Evolutionary conservation across 2,888 invertebrate species (phyloP), one percentile per base, ranked within the genome.

Genomic region (Andrena minutula): DNA sequence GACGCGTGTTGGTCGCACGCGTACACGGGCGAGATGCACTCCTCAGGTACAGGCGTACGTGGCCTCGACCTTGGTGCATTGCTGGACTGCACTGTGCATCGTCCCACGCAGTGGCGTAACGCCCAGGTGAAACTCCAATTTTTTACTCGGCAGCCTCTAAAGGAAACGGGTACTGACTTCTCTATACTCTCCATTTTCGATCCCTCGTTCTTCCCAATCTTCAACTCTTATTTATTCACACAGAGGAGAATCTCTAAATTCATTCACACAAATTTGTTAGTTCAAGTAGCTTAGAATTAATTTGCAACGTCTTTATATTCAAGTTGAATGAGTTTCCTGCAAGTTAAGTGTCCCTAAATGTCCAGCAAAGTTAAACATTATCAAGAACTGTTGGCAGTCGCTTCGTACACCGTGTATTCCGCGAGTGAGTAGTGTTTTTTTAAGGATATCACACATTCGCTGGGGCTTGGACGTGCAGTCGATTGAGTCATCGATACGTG

Each of bases 1-100:
- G 32, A 74, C 66, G 79, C n/a, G 70, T 75, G 58, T 74, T 65
- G 51, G 68, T 49, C 49, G 63, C 63, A 60, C 69, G 47, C 70
- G 51, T 74, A 10, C 32, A 79, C 28, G n/a, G 8, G 47, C 60
- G 56, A 86, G 87, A 83, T 83, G 85, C 83, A 71, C 78, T 61
- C 53, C 23, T 10, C 56, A 83, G 79, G 79, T 73, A 82, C 85
- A 76, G 65, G 79, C 53, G 73, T 82, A 80, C 78, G 84, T 86
- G 88, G 83, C 90, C 88, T 86, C 88, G 89, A 90, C 89, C 89
- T 89, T 90, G 90, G 85, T 84, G 86, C 88, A 86, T 83, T 86
- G 85, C 83, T 81, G 85, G 86, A 84, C 83, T 86, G 85, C 73
- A 75, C 84, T 82, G 79, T 79, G 81, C 82, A 85, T 80, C 86